Conservation (phyloP, 2,888 invertebrate genomes). For the Tanytarsus gracilentus region DNA sequence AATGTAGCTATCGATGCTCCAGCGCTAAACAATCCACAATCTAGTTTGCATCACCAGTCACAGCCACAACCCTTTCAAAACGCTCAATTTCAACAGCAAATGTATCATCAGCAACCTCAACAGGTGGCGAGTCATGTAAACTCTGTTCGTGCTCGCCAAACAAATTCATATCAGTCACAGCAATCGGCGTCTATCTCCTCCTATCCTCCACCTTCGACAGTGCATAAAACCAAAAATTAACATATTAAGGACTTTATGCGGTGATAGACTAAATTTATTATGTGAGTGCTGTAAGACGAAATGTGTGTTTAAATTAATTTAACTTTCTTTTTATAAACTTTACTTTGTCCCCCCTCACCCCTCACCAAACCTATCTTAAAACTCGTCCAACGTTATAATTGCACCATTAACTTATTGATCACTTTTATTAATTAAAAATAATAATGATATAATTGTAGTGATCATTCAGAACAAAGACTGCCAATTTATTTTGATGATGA, state of each 20-base stretch:
- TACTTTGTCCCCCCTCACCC: too few relatives aligned
- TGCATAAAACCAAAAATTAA: conserved; percentile 29
- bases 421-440: too few relatives aligned
- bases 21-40: conserved; percentile 10
- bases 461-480: conserved; percentile 25
- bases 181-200: not conserved
- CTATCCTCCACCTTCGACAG: conserved; percentile 1
- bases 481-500: conserved; percentile 6
- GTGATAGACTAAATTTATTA: not conserved
- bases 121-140: not conserved
- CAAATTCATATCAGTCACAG: conserved; percentile 24
- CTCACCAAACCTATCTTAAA: too few relatives aligned
- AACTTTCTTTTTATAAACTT: too few relatives aligned
- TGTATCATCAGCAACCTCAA: conserved; percentile 14
- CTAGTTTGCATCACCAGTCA: conserved; percentile 15
- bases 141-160: conserved; percentile 7
- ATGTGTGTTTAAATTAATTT: too few relatives aligned
- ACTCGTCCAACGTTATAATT: too few relatives aligned
- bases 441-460: too few relatives aligned
- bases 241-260: not conserved
- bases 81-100: conserved; percentile 15
- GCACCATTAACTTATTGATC: too few relatives aligned
- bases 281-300: not conserved
- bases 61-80: conserved; percentile 15
- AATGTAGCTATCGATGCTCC: conserved; percentile 15